Evolutionary conservation across 23 tunicate species (phyloP).

Genomic region (Clavelina lepadiformis): DNA sequence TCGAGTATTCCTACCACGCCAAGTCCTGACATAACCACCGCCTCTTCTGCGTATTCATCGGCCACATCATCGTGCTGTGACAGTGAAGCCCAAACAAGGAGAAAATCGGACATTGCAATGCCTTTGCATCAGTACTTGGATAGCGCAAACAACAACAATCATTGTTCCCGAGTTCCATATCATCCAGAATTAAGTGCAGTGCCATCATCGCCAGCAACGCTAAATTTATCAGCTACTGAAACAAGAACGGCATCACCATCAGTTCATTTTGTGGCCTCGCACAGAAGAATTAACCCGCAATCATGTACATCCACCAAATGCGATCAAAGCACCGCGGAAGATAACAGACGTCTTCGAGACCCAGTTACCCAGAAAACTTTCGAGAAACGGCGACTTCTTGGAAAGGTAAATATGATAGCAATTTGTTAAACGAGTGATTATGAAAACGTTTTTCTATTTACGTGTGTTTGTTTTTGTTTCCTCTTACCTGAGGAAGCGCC

Average conservation of each 20-base stretch:
- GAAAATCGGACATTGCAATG: constrained; percentile 10
- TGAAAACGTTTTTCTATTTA: no score
- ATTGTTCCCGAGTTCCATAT: constrained; percentile 5
- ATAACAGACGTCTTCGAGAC: constrained; percentile 18
- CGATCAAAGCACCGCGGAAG: constrained; percentile 7
- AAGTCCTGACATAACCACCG: constrained; percentile 4
- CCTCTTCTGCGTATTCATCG: constrained; percentile 54
- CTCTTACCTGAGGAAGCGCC: no score
- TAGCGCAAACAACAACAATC: background rate
- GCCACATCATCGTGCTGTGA: constrained; percentile 49
- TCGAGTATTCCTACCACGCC: background rate
- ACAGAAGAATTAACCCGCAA: background rate
- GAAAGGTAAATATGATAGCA: constrained; percentile 52
- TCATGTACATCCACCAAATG: constrained; percentile 16
- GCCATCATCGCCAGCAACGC: background rate
- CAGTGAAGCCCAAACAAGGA: background rate
- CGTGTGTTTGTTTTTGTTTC: no score
- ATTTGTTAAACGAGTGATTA: no score
- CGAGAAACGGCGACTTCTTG: constrained; percentile 50
- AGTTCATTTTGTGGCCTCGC: background rate
- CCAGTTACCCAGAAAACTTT: background rate
- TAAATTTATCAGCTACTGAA: background rate
- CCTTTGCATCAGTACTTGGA: background rate
- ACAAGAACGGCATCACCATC: background rate
- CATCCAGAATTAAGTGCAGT: constrained; percentile 4